Evolutionary conservation across 1,140 invertebrate genomes (phyloP).

Genomic region (Penaeus japonicus): DNA sequence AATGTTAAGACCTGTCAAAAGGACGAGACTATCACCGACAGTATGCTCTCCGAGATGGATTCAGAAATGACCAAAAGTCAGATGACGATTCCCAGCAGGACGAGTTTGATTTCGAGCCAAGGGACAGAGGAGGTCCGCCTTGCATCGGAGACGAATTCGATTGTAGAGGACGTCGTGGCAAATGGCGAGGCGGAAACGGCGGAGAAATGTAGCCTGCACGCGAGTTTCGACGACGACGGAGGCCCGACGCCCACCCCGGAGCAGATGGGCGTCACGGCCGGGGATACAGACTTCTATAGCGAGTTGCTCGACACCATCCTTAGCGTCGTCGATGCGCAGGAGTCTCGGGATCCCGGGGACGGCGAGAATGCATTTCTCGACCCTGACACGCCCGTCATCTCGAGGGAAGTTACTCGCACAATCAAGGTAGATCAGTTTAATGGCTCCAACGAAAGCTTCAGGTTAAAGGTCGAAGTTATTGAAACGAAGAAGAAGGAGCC

Average conservation of each 20-base stretch:
- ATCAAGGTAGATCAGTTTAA: too few relatives aligned
- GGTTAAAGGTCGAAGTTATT: too few relatives aligned
- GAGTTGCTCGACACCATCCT: conserved; percentile 46
- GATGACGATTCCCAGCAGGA: background rate
- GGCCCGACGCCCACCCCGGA: conserved; percentile 15
- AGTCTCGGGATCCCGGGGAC: conserved; percentile 2
- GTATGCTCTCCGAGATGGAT: background rate
- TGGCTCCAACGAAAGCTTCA: too few relatives aligned
- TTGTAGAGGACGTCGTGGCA: background rate
- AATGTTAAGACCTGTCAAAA: background rate
- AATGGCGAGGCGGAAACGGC: background rate
- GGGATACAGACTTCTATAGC: conserved; percentile 48
- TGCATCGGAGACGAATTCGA: background rate
- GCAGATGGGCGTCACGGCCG: background rate
- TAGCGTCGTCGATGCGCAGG: conserved; percentile 41
- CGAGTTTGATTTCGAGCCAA: background rate
- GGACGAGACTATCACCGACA: background rate
- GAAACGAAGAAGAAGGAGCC: too few relatives aligned
- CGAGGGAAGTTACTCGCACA: too few relatives aligned
- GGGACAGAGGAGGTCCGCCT: background rate
- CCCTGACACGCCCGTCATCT: too few relatives aligned
- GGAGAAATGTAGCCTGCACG: background rate
- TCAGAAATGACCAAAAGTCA: too few relatives aligned
- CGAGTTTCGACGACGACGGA: conserved; percentile 7
- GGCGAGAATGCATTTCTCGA: too few relatives aligned